phyloP scores from a whole-genome alignment of 2,797 vertebrate genomes.

The Spinus pinus region DNA sequence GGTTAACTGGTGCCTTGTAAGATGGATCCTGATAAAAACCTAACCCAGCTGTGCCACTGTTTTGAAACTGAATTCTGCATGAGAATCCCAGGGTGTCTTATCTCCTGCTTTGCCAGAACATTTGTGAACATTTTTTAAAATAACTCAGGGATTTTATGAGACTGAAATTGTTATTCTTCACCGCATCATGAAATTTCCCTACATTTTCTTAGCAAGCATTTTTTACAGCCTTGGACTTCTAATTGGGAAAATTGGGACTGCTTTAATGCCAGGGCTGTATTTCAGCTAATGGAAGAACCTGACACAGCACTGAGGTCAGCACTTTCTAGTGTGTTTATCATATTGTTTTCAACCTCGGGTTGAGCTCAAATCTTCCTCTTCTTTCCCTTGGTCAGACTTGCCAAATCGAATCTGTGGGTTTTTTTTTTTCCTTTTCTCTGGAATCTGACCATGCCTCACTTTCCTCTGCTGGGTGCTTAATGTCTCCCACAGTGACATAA shows the following conservation, averaged over 20 bases:
- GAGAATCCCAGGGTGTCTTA: not conserved
- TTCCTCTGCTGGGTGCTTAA: not conserved
- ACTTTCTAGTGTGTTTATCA: conserved; percentile 11
- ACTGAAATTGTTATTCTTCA: not conserved
- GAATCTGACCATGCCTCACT: not conserved
- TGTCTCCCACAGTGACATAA: not conserved
- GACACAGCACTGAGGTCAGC: conserved; percentile 24
- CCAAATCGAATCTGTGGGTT: not conserved
- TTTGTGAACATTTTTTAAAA: not conserved
- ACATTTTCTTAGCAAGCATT: conserved; percentile 15
- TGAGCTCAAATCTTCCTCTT: not conserved
- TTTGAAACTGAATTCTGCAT: not conserved
- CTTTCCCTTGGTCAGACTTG: not conserved
- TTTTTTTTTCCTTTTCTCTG: not conserved
- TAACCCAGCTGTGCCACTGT: not conserved
- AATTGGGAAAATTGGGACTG: conserved; percentile 46
- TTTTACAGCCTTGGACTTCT: conserved; percentile 28
- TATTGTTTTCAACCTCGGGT: not conserved
- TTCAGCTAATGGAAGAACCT: conserved; percentile 31
- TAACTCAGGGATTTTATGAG: not conserved
- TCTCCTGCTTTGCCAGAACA: not conserved
- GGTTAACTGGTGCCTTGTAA: conserved; percentile 24
- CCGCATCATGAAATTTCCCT: not conserved
- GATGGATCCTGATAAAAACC: conserved; percentile 14
- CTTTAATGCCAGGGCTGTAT: conserved; percentile 10